Conservation (phyloP, 92 coral and sea anemone genomes). For the Palythoa heliodiscus region DNA sequence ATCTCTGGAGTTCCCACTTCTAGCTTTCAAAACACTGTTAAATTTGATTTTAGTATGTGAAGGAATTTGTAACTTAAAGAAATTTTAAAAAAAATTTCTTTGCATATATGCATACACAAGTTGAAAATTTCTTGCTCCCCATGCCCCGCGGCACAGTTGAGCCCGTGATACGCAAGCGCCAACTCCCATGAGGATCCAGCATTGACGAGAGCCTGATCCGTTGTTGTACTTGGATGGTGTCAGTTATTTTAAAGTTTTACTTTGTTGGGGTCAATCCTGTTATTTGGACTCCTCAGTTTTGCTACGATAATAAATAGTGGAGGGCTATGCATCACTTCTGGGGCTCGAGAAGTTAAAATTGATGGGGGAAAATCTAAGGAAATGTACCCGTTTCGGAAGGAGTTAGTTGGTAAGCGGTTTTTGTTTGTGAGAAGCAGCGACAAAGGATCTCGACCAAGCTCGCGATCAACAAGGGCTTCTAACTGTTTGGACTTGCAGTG, state of each 20-base stretch:
- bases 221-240: slow-evolving; percentile 16
- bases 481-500: slow-evolving; percentile 83
- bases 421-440: slow-evolving; percentile 70
- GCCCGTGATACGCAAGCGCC: slow-evolving; percentile 52
- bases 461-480: slow-evolving; percentile 77
- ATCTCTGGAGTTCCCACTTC: too few species aligned
- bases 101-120: too few species aligned
- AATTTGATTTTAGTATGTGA: too few species aligned
- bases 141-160: slow-evolving; percentile 29
- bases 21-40: too few species aligned
- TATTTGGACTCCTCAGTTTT: not conserved
- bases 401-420: slow-evolving; percentile 96
- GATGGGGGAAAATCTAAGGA: slow-evolving; percentile 46
- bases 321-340: slow-evolving; percentile 17
- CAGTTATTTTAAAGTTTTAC: slow-evolving; percentile 7
- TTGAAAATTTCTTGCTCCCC: not conserved
- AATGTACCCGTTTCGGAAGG: slow-evolving; percentile 91
- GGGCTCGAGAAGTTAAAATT: slow-evolving; percentile 23
- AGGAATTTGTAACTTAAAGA: too few species aligned
- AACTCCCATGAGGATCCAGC: slow-evolving; percentile 43
- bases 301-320: slow-evolving; percentile 23
- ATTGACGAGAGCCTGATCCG: slow-evolving; percentile 35
- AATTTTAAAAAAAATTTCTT: too few species aligned
- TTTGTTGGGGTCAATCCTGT: not conserved
- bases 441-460: slow-evolving; percentile 70